A percentile compares a stretch with the other conserved stretches of the same genome.
phyloP scores from a whole-genome alignment of 2,888 invertebrate species.

The Eumacrocentrus americanus region DNA sequence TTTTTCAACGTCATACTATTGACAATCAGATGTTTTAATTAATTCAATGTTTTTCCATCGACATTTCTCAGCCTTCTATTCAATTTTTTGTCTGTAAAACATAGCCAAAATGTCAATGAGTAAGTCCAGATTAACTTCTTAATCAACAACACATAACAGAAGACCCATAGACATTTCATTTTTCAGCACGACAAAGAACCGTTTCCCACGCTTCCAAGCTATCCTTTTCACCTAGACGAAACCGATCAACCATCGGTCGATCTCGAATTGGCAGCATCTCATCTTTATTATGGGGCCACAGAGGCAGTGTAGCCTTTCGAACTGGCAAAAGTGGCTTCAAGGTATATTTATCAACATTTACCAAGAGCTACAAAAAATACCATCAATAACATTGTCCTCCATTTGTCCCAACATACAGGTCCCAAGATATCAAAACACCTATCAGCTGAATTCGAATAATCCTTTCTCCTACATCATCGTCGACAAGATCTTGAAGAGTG shows the following conservation, averaged over 20 bases:
- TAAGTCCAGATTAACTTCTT: too few relatives aligned
- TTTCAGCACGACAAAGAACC: background rate
- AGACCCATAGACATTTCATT: too few relatives aligned
- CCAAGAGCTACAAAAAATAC: too few relatives aligned
- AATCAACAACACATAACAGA: too few relatives aligned
- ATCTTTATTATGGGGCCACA: conserved; percentile 31
- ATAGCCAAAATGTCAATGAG: too few relatives aligned
- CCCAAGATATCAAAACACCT: conserved; percentile 51
- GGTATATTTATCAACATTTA: conserved; percentile 10
- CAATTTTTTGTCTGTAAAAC: too few relatives aligned
- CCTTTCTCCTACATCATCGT: conserved; percentile 39
- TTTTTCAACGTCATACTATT: too few relatives aligned
- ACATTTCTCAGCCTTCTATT: too few relatives aligned
- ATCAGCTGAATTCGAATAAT: conserved; percentile 41
- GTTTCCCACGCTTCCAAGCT: background rate
- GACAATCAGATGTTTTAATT: too few relatives aligned
- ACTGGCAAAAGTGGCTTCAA: conserved; percentile 35
- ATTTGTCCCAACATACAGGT: conserved; percentile 33
- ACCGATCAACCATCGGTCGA: background rate
- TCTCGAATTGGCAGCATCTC: conserved; percentile 20
- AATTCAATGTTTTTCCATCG: too few relatives aligned
- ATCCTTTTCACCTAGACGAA: background rate
- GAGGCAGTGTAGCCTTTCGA: conserved; percentile 35
- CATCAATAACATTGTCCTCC: background rate
- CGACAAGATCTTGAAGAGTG: conserved; percentile 43